Evolutionary conservation across 2,888 invertebrate genomes (phyloP), one percentile per base, ranked within the genome.

Genomic region (Lissonota sp.): DNA sequence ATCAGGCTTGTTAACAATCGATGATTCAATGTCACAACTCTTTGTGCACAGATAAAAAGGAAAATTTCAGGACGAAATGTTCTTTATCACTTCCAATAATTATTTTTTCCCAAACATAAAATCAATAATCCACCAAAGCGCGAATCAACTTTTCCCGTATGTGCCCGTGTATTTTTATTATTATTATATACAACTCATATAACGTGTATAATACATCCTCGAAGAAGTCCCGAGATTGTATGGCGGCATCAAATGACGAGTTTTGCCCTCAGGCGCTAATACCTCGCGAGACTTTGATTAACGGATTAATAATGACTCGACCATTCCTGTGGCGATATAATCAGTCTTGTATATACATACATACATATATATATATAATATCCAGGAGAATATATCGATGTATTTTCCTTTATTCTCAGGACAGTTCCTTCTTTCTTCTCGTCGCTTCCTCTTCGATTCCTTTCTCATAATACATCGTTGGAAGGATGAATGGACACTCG

Each of bases 271-370:
- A 66, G 76, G 78, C 69, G 70, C 67, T 78, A 78, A 81, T 81
- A 70, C 74, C 81, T 73, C 73, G 79, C 71, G 82, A 81, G 83
- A 83, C 82, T 79, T 83, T 83, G 83, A 82, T 83, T 79, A 82
- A 83, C 82, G 83, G 82, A 82, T 82, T 83, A 79, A 83, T 83
- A 83, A 83, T 83, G 83, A 83, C 83, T 83, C 76, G 76, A 16
- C 66, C 40, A 64, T 79, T 71, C 49, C 58, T 62, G 40, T 37
- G 53, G 69, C 74, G 6, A 49, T 14, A 72, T 55, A 78, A 78
- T 70, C 44, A 26, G 26, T 26, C 26, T 26, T 26, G 26, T 46
- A 4, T 5, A 10, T 46, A 46, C 46, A 1, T 46, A 46, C n/a
- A 46, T 8, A 46, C n/a, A 10, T 46, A 46, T 46, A 46, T 46